phyloP scores from a whole-genome alignment of 1,140 invertebrate genomes.

The Vanessa atalanta region DNA sequence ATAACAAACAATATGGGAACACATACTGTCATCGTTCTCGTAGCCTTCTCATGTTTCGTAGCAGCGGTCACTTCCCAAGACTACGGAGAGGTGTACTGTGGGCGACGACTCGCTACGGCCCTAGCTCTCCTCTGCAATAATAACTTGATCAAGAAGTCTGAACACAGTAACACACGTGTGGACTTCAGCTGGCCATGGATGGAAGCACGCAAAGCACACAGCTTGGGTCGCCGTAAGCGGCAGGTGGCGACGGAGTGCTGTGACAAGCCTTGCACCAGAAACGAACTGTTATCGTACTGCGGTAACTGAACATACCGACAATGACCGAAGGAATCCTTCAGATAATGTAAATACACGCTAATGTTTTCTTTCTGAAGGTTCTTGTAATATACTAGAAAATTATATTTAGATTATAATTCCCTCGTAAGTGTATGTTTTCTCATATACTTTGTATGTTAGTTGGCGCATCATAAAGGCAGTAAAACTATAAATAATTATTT shows the following conservation, averaged over 20 bases:
- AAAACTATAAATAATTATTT: no score
- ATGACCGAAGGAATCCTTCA: no score
- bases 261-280: constrained; percentile 34
- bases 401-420: no score
- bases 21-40: constrained; percentile 8
- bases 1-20: constrained; percentile 14
- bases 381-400: no score
- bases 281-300: constrained; percentile 37
- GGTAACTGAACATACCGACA: background rate
- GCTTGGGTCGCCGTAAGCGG: constrained; percentile 37
- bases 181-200: constrained; percentile 35
- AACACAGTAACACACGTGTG: background rate
- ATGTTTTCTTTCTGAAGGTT: no score
- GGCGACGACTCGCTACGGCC: constrained; percentile 34
- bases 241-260: constrained; percentile 44
- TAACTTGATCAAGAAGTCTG: constrained; percentile 26
- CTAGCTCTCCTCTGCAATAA: constrained; percentile 37
- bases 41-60: constrained; percentile 20
- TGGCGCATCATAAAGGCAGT: no score
- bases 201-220: constrained; percentile 17
- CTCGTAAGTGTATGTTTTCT: no score
- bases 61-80: constrained; percentile 23
- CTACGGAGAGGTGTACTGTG: constrained; percentile 38
- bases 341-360: no score
- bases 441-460: no score